phyloP scores from a whole-genome alignment of 2,888 invertebrate genomes.

The Tachina grossa region DNA sequence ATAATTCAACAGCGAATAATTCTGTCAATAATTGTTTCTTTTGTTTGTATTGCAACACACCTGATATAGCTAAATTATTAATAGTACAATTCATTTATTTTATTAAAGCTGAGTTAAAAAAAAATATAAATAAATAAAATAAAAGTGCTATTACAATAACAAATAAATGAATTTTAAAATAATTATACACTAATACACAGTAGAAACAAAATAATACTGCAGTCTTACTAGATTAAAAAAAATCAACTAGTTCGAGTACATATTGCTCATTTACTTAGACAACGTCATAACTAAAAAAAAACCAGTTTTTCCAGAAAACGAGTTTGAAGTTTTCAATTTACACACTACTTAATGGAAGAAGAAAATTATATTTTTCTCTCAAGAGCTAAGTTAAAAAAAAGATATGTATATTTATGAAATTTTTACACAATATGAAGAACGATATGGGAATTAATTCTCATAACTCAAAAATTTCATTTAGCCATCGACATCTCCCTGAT shows the following conservation, averaged over 20 bases:
- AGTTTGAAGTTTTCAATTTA: too few species aligned
- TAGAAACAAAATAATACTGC: neutral
- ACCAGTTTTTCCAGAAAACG: too few species aligned
- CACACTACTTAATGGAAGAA: too few species aligned
- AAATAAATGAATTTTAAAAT: neutral
- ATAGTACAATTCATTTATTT: constrained; percentile 32
- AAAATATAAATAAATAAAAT: neutral
- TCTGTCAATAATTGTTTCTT: constrained; percentile 21
- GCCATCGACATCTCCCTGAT: too few species aligned
- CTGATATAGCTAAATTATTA: constrained; percentile 43
- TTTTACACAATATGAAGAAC: too few species aligned
- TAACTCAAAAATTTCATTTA: too few species aligned
- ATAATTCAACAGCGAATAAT: constrained; percentile 18
- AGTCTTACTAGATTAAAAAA: neutral
- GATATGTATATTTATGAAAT: too few species aligned
- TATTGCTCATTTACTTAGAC: too few species aligned
- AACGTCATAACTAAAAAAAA: too few species aligned
- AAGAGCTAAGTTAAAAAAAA: too few species aligned
- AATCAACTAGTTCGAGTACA: neutral
- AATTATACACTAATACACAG: neutral
- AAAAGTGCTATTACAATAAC: neutral
- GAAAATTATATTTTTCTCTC: too few species aligned
- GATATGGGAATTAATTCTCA: too few species aligned
- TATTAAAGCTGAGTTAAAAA: neutral
- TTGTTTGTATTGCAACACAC: constrained; percentile 27